phyloP scores from a whole-genome alignment of 2,113 vertebrate genomes.

The Chloropsis cyanopogon region DNA sequence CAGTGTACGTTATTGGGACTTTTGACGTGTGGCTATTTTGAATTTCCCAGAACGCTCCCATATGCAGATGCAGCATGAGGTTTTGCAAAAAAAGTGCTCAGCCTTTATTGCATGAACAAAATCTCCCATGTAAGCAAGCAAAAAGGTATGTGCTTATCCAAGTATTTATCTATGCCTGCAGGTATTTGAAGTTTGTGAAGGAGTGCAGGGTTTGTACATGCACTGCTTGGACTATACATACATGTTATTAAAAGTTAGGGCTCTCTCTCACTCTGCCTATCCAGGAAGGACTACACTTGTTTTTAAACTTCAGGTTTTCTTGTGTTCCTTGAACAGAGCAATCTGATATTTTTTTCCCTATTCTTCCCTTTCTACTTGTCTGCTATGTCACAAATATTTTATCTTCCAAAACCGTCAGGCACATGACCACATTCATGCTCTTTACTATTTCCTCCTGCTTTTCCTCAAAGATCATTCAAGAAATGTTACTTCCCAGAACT shows the following conservation, averaged over 20 bases:
- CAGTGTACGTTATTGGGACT: not conserved
- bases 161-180: constrained; percentile 60
- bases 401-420: not conserved
- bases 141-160: constrained; percentile 61
- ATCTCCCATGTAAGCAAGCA: constrained; percentile 60
- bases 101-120: constrained; percentile 46
- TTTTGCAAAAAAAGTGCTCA: constrained; percentile 14
- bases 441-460: not conserved
- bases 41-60: constrained; percentile 22
- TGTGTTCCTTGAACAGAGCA: not conserved
- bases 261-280: not conserved
- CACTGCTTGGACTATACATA: constrained; percentile 17
- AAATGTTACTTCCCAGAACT: not conserved
- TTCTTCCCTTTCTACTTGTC: not conserved
- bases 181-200: constrained; percentile 51
- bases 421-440: not conserved
- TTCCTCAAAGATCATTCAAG: not conserved
- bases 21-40: not conserved
- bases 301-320: not conserved
- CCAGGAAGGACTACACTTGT: not conserved
- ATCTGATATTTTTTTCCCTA: not conserved
- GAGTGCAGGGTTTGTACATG: constrained; percentile 59
- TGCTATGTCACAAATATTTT: not conserved
- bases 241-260: constrained; percentile 12
- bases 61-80: constrained; percentile 12